Evolutionary conservation across 2,113 vertebrate genomes (phyloP).

Genomic region (human (Homo sapiens)): DNA sequence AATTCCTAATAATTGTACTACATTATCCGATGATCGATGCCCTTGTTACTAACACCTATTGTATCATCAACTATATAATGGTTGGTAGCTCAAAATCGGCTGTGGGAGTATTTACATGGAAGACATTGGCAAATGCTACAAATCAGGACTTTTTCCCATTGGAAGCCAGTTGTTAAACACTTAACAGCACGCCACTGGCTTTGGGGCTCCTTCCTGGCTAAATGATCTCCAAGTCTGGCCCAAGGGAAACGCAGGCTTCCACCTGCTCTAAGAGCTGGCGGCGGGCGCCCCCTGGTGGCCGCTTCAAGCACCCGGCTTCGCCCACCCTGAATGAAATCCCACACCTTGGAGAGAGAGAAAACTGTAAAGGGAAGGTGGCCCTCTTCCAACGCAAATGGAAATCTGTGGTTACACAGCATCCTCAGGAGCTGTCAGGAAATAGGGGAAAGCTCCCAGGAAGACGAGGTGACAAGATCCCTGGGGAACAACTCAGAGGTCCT

Average conservation of each 20-base stretch:
- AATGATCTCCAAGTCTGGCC: neutral
- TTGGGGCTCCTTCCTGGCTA: fast-evolving
- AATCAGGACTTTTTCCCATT: neutral
- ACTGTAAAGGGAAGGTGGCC: no score
- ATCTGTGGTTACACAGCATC: neutral
- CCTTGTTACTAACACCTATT: neutral
- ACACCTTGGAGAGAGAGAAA: fast-evolving
- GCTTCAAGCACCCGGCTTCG: fast-evolving
- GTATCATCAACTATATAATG: fast-evolving
- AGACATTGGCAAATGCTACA: neutral
- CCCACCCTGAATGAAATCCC: neutral
- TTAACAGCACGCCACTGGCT: neutral
- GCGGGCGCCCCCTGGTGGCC: constrained; percentile 55
- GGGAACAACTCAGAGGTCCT: neutral
- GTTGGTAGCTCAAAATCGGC: neutral
- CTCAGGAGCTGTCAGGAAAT: neutral
- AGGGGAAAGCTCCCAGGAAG: neutral
- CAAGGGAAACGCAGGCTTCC: fast-evolving
- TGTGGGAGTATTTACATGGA: neutral
- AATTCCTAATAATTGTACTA: neutral
- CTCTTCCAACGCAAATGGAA: neutral
- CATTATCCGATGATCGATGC: neutral
- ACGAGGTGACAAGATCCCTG: neutral
- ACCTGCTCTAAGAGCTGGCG: neutral
- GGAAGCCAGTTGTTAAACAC: neutral